Evolutionary conservation across 1,140 invertebrate species (phyloP), one percentile per base, ranked within the genome.

Genomic region (Latrodectus geometricus): DNA sequence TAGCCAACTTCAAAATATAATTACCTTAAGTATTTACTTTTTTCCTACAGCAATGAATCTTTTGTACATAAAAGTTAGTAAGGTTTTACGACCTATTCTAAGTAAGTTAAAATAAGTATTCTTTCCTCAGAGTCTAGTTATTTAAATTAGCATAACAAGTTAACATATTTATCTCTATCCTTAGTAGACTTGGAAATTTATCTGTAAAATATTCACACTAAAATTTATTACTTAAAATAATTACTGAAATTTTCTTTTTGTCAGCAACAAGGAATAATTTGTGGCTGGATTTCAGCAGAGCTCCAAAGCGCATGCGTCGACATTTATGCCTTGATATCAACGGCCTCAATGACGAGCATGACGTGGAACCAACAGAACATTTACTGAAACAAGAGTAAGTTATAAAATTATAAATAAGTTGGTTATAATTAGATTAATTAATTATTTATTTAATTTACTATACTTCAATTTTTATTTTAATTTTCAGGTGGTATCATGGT

Each of bases 401-500:
- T 5, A 3, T 14, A 9, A 12, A 70, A 21, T 70, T 70, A 15
- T 3, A n/a, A 70, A 35, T 5, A 35, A 35, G 35, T 35, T 5
- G 35, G 2, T 35, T 35, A 8, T n/a, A 21, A n/a, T 21, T 70
- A 21, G 11, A 35, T 35, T 21, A 9, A 70, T 70, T 5, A 20
- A 21, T 70, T 35, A 20, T 70, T 20, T 3, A 20, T 21, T 4
- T 5, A 35, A n/a, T 7, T 35, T 35, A 3, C 2, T 35, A 35
- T 35, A 35, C 35, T 5, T 35, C 5, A 3, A 35, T 88, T 89
- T 90, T 90, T 35, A 15, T 75, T 20, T 49, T 78, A 68, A 0
- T 14, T 79, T 79, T 9, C 88, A 96, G 95, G 20, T 97, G 95
- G 95, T 96, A 96, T 90, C 97, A 98, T 90, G 96, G 96, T 87